phyloP scores from a whole-genome alignment of 2,888 invertebrate species.

The Mesorhabditis spiculigera region DNA sequence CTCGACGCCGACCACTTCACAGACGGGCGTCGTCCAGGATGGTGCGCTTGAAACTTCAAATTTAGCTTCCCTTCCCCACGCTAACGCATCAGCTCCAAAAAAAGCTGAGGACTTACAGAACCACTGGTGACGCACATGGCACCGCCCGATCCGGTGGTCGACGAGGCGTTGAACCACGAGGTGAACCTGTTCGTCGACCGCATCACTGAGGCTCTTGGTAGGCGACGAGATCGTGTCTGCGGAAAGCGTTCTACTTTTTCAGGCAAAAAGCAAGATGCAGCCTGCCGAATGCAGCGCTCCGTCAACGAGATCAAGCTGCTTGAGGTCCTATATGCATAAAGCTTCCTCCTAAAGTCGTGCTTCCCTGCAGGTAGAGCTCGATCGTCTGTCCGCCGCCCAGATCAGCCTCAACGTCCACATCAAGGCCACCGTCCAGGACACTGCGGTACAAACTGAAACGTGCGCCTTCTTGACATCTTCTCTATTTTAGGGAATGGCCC shows the following conservation, averaged over 20 bases:
- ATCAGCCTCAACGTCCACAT: no score
- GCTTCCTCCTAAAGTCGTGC: background rate
- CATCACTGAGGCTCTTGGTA: background rate
- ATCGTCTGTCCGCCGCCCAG: background rate
- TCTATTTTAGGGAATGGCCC: no score
- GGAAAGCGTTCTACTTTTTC: background rate
- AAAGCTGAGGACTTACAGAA: background rate
- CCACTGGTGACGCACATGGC: no score
- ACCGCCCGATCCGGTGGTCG: background rate
- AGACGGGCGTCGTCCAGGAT: background rate
- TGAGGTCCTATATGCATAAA: background rate
- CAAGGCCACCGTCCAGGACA: no score
- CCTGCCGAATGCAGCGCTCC: background rate
- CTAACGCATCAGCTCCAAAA: background rate
- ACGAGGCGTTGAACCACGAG: conserved; percentile 3
- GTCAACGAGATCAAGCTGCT: conserved; percentile 1
- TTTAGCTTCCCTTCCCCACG: background rate
- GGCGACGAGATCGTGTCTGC: background rate
- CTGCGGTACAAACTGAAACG: no score
- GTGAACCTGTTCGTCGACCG: background rate
- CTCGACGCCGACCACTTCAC: background rate
- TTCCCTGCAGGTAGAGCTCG: background rate
- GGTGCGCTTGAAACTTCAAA: background rate
- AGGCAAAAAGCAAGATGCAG: background rate
- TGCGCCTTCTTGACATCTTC: no score